Evolutionary conservation across 2,797 vertebrate species (phyloP).

Genomic region (Anguilla obscura): DNA sequence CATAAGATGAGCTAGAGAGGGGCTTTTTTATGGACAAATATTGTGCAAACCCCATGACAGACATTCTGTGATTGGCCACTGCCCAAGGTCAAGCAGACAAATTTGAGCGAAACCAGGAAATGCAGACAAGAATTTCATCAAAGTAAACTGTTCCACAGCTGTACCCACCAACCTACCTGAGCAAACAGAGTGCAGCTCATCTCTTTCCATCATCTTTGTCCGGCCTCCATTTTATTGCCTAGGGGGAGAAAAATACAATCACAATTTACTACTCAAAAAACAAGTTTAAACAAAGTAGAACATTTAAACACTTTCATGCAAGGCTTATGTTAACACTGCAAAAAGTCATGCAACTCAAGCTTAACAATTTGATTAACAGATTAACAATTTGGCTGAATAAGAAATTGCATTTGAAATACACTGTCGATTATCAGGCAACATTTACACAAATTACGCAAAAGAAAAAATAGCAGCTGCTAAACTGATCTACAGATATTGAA

Average conservation of each 20-base stretch:
- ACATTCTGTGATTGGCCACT: not conserved
- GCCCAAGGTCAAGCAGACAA: not conserved
- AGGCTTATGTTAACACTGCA: slow-evolving; percentile 71
- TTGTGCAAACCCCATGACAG: not conserved
- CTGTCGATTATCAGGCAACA: slow-evolving; percentile 46
- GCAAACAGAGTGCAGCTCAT: slow-evolving; percentile 52
- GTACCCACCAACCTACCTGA: slow-evolving; percentile 60
- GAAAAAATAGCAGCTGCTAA: slow-evolving; percentile 74
- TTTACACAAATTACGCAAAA: slow-evolving; percentile 70
- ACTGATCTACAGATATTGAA: slow-evolving; percentile 68
- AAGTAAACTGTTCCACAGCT: slow-evolving; percentile 34
- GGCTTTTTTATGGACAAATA: not conserved
- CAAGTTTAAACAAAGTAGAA: slow-evolving; percentile 43
- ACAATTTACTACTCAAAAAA: slow-evolving; percentile 61
- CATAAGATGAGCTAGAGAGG: not conserved
- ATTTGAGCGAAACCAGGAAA: not conserved
- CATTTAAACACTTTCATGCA: slow-evolving; percentile 77
- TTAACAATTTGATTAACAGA: slow-evolving; percentile 36
- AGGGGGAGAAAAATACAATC: slow-evolving; percentile 68
- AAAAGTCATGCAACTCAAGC: slow-evolving; percentile 90
- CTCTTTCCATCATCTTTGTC: slow-evolving; percentile 52
- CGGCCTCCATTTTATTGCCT: slow-evolving; percentile 60
- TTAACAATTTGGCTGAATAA: not conserved
- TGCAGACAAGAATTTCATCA: not conserved
- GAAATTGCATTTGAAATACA: slow-evolving; percentile 30